Evolutionary conservation across 1,140 invertebrate species (phyloP), one percentile per base, ranked within the genome.

Genomic region (Hestina assimilis): DNA sequence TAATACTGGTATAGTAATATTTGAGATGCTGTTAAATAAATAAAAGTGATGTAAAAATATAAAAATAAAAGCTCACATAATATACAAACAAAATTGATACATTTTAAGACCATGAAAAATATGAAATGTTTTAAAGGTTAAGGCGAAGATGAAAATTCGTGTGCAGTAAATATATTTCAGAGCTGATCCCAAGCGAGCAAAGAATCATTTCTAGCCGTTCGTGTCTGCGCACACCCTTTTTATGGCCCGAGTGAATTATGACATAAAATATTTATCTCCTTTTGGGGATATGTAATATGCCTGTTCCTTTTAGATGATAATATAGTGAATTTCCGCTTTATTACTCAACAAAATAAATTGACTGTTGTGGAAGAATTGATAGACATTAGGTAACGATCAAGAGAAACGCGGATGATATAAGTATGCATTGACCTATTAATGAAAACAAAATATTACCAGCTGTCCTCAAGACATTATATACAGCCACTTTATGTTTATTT

Each of bases 261-360:
- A 74, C 68, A 79, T 84, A 81, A 84, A 57, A 84, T 84, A 83
- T 83, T 84, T 79, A 84, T 78, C 67, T 75, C 65, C 69, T 73
- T 73, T 60, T 53, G 54, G 66, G 66, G 52, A 75, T 84, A 66
- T 76, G 66, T 75, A 76, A 73, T 66, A 66, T 54, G 60, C 75
- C 66, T 71, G 63, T 28, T 21, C 19, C 15, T 50, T 48, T 57
- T 19, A 31, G 17, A 50, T 33, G 26, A 28, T 43, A 57, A 57
- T 42, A 57, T 20, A 42, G 24, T 28, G 21, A 41, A 48, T 48
- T 23, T 23, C 15, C 19, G 24, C 42, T 47, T 48, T 42, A 48
- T 47, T 24, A 41, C 35, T 31, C 15, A 15, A 21, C 17, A 52
- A 41, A 52, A 52, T 52, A 6, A 29, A 52, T 41, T 52, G 48